phyloP scores from a whole-genome alignment of 2,888 invertebrate genomes.

The Anticlea derivata region DNA sequence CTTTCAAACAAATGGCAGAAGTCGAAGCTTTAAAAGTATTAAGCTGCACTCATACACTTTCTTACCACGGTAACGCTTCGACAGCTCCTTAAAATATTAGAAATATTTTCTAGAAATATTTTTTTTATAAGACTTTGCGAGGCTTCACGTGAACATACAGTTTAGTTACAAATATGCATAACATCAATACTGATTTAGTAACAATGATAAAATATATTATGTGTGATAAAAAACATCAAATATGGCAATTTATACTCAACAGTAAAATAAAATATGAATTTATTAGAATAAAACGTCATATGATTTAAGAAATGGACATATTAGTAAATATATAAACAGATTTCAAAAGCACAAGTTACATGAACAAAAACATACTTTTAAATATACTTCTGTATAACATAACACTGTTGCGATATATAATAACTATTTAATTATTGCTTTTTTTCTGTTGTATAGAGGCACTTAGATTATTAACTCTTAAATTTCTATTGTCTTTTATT shows the following conservation, averaged over 20 bases:
- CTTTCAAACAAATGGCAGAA: too few relatives aligned
- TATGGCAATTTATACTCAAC: constrained; percentile 21
- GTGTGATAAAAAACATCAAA: constrained; percentile 16
- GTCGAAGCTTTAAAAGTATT: too few relatives aligned
- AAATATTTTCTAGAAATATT: background rate
- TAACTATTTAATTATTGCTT: constrained; percentile 18
- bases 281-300: constrained; percentile 13
- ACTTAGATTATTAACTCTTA: constrained; percentile 20
- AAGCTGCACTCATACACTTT: background rate
- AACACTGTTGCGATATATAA: background rate
- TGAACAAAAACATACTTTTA: constrained; percentile 4
- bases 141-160: background rate
- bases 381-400: constrained; percentile 5
- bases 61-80: background rate
- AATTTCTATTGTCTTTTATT: constrained; percentile 18
- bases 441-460: constrained; percentile 14
- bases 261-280: constrained; percentile 18
- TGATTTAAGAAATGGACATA: constrained; percentile 9
- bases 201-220: constrained; percentile 29
- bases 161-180: constrained; percentile 20
- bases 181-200: constrained; percentile 34
- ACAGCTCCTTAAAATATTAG: background rate
- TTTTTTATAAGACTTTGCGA: background rate
- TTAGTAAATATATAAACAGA: constrained; percentile 4
- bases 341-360: background rate